These are phyloP conservation scores for Xestia xanthographa DNA, from an alignment of 2,888 invertebrate species.

Conservation along the genomic window DNA sequence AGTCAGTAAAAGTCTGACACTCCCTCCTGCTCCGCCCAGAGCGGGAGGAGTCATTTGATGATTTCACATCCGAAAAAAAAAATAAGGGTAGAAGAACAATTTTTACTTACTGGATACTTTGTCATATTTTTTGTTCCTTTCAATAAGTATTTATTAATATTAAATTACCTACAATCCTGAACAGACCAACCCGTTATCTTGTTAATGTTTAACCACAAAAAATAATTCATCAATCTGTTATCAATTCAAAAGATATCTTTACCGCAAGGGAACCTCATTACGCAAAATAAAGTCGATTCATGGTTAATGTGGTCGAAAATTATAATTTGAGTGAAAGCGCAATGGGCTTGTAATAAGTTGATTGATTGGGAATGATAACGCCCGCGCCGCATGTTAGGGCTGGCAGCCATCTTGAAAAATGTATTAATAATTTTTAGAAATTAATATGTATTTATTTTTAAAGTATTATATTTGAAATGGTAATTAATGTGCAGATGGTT, in stretches of 20 bases:
- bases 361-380: slow-evolving; percentile 71
- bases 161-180: not conserved
- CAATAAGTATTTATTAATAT: not conserved
- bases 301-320: slow-evolving; percentile 58
- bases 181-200: not conserved
- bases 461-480: slow-evolving; percentile 1
- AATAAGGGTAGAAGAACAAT: too few species aligned
- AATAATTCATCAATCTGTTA: slow-evolving; percentile 36
- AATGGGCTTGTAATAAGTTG: slow-evolving; percentile 64
- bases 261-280: slow-evolving; percentile 58
- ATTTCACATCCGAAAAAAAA: too few species aligned
- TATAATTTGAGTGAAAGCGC: slow-evolving; percentile 67
- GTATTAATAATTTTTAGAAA: not conserved
- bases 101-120: not conserved
- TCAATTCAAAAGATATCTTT: slow-evolving; percentile 39
- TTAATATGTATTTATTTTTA: slow-evolving; percentile 9
- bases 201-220: not conserved
- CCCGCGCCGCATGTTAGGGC: slow-evolving; percentile 50
- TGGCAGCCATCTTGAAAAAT: slow-evolving; percentile 15
- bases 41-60: too few species aligned
- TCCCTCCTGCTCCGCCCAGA: too few species aligned
- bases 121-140: not conserved
- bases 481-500: slow-evolving; percentile 34
- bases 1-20: too few species aligned
- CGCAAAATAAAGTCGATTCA: slow-evolving; percentile 58